These are phyloP conservation scores for Parauchenoglanis punctatus DNA, from an alignment of 2,797 vertebrate species.

Conservation along the genomic window DNA sequence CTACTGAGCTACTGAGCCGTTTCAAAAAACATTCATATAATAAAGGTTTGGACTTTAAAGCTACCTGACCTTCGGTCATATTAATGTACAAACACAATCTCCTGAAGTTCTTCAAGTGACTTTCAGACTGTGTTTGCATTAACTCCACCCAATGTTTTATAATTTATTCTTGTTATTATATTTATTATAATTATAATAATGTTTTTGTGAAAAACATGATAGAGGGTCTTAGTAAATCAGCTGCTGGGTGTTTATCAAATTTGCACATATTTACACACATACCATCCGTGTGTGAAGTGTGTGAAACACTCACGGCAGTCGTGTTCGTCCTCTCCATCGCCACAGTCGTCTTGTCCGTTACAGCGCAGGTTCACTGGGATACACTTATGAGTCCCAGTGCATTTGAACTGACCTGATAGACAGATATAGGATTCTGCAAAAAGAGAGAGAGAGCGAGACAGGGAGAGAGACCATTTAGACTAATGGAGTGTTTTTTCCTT, in stretches of 20 bases:
- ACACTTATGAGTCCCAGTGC: slow-evolving; percentile 89
- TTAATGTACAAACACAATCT: background rate
- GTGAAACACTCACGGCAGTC: slow-evolving; percentile 89
- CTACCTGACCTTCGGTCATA: background rate
- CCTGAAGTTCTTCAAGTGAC: background rate
- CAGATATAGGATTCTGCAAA: slow-evolving; percentile 91
- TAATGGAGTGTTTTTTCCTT: background rate
- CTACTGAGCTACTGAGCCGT: background rate
- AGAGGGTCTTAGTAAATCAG: background rate
- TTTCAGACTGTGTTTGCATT: background rate
- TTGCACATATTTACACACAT: background rate
- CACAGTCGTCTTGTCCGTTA: slow-evolving; percentile 95
- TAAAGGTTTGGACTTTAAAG: background rate
- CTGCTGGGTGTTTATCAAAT: background rate
- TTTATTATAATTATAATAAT: too few species aligned
- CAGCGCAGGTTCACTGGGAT: slow-evolving; percentile 86
- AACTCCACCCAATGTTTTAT: background rate
- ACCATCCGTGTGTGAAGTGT: background rate
- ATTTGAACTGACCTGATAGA: slow-evolving; percentile 95
- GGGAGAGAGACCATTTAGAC: background rate
- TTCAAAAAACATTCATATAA: background rate
- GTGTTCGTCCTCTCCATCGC: slow-evolving; percentile 94
- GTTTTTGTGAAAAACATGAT: background rate
- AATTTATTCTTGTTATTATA: background rate
- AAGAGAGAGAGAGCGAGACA: background rate